Evolutionary conservation across 2,888 invertebrate species (phyloP), one percentile per base, ranked within the genome.

Genomic region (Macaria liturata): DNA sequence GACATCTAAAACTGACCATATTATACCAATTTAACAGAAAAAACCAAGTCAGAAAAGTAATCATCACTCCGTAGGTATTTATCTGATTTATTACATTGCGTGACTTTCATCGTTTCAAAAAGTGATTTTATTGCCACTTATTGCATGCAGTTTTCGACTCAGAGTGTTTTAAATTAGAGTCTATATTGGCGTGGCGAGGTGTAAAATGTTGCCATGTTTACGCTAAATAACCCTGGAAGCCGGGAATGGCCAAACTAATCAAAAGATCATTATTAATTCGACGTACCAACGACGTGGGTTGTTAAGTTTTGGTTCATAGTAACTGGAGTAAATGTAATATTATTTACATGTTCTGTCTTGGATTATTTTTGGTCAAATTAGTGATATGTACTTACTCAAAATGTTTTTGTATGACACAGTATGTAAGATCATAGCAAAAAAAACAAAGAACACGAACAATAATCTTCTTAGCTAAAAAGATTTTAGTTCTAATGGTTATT

Each of bases 81-180:
- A 83, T 80, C 80, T 81, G 86, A 88, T 88, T 88, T 87, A 87
- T 84, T 66, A 62, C 74, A 65, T 69, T 86, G 81, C 89, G 89
- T 89, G 89, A 88, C 88, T 80, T 61, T 69, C 70, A 66, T 78
- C 83, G 85, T 84, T 82, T 75, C 76, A 75, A 83, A 85, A 88
- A 87, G 83, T 86, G 84, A 84, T 86, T 85, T 88, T 83, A 84
- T 79, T 76, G 74, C 77, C 71, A 72, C 70, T 74, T 72, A 67
- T 69, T 67, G 59, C 74, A 77, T 66, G 65, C 76, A 62, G 83
- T 77, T 75, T 59, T 76, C 69, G 65, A 76, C 84, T 78, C 68
- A 83, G 81, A 67, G 54, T 45, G 62, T 55, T 55, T 57, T 46
- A 42, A 20, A 53, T 68, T 81, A 79, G 69, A 75, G 80, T 68